A percentile compares a stretch with the other conserved stretches of the same genome.
These are phyloP conservation scores for Tauraco hartlaubi DNA, from an alignment of 2,797 vertebrate species.

Conservation along the genomic window DNA sequence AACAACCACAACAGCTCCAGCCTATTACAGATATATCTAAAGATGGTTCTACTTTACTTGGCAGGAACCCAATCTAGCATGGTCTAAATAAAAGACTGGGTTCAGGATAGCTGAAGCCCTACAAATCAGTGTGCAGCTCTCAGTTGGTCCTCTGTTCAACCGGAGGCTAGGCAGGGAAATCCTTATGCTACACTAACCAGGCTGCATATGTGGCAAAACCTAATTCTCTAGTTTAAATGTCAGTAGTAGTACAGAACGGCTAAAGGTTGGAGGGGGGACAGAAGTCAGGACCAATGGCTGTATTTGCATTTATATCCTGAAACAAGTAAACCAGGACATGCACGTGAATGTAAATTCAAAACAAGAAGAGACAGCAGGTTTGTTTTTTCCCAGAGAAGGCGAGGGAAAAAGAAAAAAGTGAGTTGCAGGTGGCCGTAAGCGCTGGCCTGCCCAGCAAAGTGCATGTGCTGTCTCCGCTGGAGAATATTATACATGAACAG, in stretches of 20 bases:
- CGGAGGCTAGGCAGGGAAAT: not conserved
- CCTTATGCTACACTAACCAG: constrained; percentile 29
- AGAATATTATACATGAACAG: constrained; percentile 61
- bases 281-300: not conserved
- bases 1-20: not conserved
- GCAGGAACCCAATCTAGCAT: not conserved
- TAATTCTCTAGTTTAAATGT: constrained; percentile 15
- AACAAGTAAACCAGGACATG: not conserved
- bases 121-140: not conserved
- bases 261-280: not conserved
- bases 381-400: not conserved
- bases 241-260: not conserved
- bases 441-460: constrained; percentile 63
- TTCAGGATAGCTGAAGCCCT: not conserved
- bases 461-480: constrained; percentile 74
- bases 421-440: not conserved
- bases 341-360: not conserved
- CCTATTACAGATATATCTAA: not conserved
- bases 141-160: not conserved
- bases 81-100: not conserved
- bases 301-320: not conserved
- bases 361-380: not conserved
- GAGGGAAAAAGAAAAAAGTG: not conserved
- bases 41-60: not conserved
- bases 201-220: not conserved